These are phyloP conservation scores for Solea senegalensis DNA, from an alignment of 2,113 vertebrate genomes.

Conservation along the genomic window DNA sequence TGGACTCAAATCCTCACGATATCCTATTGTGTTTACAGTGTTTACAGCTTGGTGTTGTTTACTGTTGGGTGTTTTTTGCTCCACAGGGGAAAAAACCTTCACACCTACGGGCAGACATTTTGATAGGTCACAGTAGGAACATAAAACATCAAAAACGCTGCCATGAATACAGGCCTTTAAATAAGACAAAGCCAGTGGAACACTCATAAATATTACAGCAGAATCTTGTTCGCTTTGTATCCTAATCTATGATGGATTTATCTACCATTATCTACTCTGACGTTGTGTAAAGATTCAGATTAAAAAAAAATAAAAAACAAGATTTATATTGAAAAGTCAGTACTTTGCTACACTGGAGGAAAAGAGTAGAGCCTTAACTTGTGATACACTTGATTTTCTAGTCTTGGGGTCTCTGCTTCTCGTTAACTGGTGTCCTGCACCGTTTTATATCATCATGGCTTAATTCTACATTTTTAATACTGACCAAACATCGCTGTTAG, in stretches of 20 bases:
- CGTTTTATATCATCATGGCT: constrained; percentile 33
- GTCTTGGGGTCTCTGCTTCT: constrained; percentile 65
- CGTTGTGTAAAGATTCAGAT: constrained; percentile 85
- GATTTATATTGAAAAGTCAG: constrained; percentile 77
- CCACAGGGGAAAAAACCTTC: constrained; percentile 4
- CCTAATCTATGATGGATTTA: constrained; percentile 75
- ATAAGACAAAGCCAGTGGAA: constrained; percentile 14
- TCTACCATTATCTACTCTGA: constrained; percentile 81
- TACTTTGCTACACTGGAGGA: constrained; percentile 81
- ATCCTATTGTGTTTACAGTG: constrained; percentile 66
- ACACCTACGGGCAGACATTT: background rate
- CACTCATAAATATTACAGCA: background rate
- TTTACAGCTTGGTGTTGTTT: constrained; percentile 56
- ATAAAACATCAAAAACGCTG: too few species aligned
- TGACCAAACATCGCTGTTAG: constrained; percentile 53
- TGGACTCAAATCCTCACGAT: constrained; percentile 24
- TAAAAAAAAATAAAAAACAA: constrained; percentile 67
- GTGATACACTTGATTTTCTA: constrained; percentile 85
- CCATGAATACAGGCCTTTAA: background rate
- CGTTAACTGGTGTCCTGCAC: constrained; percentile 43
- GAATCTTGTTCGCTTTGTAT: constrained; percentile 58
- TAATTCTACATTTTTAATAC: constrained; percentile 37
- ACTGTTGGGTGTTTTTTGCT: background rate
- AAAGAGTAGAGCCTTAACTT: constrained; percentile 88
- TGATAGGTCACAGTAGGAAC: background rate